phyloP scores from a whole-genome alignment of 2,797 vertebrate species.

The Pitangus sulphuratus region DNA sequence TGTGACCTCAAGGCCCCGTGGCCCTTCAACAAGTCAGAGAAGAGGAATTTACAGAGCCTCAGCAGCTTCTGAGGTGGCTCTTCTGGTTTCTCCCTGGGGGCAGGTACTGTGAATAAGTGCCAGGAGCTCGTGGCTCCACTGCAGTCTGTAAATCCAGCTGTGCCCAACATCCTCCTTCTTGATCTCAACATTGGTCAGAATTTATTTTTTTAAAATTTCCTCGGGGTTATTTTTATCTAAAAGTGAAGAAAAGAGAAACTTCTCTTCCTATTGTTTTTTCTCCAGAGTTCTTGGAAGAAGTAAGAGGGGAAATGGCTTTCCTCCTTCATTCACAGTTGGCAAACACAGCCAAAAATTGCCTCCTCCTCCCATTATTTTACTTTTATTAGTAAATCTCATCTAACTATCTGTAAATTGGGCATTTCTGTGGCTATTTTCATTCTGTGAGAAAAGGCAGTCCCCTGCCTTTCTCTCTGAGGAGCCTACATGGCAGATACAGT shows the following conservation, averaged over 20 bases:
- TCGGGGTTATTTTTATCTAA: neutral
- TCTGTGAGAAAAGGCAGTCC: neutral
- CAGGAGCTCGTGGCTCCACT: neutral
- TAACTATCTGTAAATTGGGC: neutral
- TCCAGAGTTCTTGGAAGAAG: neutral
- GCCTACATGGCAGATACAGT: neutral
- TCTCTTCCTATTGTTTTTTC: neutral
- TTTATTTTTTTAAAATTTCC: neutral
- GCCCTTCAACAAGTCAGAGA: neutral
- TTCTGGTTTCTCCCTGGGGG: neutral
- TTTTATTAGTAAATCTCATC: neutral
- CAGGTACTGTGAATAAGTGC: neutral
- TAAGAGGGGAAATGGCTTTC: conserved; percentile 12
- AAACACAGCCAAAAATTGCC: neutral
- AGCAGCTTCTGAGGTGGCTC: neutral
- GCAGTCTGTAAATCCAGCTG: neutral
- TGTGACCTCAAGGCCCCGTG: fast-evolving
- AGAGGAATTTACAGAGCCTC: neutral
- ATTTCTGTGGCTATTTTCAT: neutral
- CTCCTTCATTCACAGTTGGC: neutral
- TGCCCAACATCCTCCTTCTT: neutral
- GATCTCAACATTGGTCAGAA: neutral
- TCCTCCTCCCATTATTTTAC: neutral
- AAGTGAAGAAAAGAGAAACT: conserved; percentile 49
- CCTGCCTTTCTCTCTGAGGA: neutral